Base-by-base conservation (phyloP, 2,113 vertebrate genomes). In the Chaetura pelagica region DNA sequence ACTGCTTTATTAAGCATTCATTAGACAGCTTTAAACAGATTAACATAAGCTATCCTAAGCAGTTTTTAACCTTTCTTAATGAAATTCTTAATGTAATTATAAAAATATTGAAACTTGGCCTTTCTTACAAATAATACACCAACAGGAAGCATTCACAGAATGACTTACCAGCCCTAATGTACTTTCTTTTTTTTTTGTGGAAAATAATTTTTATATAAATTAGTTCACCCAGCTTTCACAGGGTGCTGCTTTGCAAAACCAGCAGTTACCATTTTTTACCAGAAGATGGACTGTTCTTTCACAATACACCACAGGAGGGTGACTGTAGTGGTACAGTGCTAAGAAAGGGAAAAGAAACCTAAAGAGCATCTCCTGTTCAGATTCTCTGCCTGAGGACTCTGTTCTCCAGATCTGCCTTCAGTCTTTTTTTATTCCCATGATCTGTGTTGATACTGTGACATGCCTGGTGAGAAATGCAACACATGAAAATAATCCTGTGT, bases 21-120 rank as follows among this genome's bases (percentile, higher is more conserved):
- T 93, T 84, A 68, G 69, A 44, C 27, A 87, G 54, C 52, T 89
- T 91, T 93, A 93, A 93, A 49, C 48, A 87, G 87, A 83, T 95
- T 91, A 91, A 64, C 17, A 9, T 93, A 87, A 94, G 19, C 44
- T 85, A 24, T 82, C 27, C 49, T 85, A 84, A 94, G 49, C 10
- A 52, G 85, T 12, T 54, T 92, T 87, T 85, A 91, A 63, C 84
- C 40, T 75, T 91, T 87, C 74, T 81, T 94, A 85, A 85, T 86
- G 40, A 89, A 88, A 95, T 0, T 0, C 44, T 52, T 93, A 40
- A 59, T 75, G 75, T 87, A 79, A 90, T 94, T 89, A 30, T 20
- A 79, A 83, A 86, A 69, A 59, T 79, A 83, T 21, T 83, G 38
- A 48, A 61, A 38, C 34, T 82, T 81, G 22, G 35, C 35, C 58